Base-by-base conservation (phyloP, 2,888 invertebrate species). In the Leucoma salicis region DNA sequence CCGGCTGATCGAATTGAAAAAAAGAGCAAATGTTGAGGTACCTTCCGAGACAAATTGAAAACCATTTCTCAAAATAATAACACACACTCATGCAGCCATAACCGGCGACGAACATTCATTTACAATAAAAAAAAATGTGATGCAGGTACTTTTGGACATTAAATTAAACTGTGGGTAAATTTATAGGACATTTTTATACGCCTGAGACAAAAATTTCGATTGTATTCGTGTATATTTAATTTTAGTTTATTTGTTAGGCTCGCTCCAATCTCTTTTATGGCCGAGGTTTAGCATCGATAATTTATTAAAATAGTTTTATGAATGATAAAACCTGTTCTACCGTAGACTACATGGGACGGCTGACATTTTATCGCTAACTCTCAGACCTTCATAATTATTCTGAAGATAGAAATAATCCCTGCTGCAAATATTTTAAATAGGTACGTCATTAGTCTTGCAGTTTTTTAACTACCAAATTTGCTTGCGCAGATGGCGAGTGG, bases 141-240 rank as follows among this genome's bases (percentile, higher is more conserved):
- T 72, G 78, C 87, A 86, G 88, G 85, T 85, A 87, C 86, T 79
- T 82, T 86, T 85, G 83, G 87, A 88, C 89, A 87, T 88, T 88
- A 89, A 89, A 88, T 89, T 86, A 87, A 88, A 87, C 78, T 86
- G 85, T 79, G 88, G 86, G 81, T 86, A 83, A 88, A 89, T 89
- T 89, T 89, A 88, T 89, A 89, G 87, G 89, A 89, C 89, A 88
- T 73, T 88, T 89, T 88, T 88, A 89, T 89, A 86, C 70, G 85
- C 68, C 80, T 87, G 88, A 89, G 88, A 89, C 89, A 89, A 88
- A 88, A 88, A 87, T 88, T 87, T 86, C 84, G 86, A 87, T 88
- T 89, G 88, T 88, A 70, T 75, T 79, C 83, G 81, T 88, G 87
- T 88, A 87, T 89, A 89, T 88, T 88, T 88, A 89, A 89, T 88